Evolutionary conservation across 1,140 invertebrate species (phyloP).

Genomic region (Drosophila athabasca): DNA sequence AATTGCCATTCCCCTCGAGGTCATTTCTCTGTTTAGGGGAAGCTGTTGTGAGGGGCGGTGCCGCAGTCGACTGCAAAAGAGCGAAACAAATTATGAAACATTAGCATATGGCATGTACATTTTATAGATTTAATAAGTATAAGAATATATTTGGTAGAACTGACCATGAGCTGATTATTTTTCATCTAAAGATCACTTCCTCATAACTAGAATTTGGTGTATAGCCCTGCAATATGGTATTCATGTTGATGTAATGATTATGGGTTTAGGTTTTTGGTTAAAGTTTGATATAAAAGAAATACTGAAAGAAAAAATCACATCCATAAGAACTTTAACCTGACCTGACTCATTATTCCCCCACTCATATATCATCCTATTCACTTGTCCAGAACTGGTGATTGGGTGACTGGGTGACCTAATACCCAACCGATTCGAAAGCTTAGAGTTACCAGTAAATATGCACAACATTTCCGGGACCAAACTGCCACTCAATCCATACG

Average conservation of each 20-base stretch:
- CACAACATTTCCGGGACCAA: constrained; percentile 33
- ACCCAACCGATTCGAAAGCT: constrained; percentile 4
- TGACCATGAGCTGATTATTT: too few relatives aligned
- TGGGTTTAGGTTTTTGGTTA: too few relatives aligned
- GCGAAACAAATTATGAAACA: constrained; percentile 18
- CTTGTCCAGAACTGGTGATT: not conserved
- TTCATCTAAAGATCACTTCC: too few relatives aligned
- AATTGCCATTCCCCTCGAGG: constrained; percentile 1
- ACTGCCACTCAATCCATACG: constrained; percentile 36
- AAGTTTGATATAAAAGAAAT: too few relatives aligned
- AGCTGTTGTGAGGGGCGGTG: constrained; percentile 26
- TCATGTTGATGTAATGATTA: too few relatives aligned
- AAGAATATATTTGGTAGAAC: too few relatives aligned
- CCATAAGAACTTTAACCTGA: too few relatives aligned
- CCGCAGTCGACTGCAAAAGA: constrained; percentile 19
- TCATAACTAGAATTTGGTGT: too few relatives aligned
- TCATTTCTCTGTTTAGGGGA: constrained; percentile 8
- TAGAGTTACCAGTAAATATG: constrained; percentile 17
- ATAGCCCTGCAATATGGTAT: too few relatives aligned
- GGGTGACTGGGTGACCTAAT: constrained; percentile 1
- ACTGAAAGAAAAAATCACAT: too few relatives aligned
- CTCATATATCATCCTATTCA: not conserved
- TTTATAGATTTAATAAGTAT: too few relatives aligned
- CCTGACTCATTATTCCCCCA: constrained; percentile 23
- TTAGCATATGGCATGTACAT: too few relatives aligned